phyloP scores from a whole-genome alignment of 2,113 vertebrate genomes.

The Macquaria ambigua region DNA sequence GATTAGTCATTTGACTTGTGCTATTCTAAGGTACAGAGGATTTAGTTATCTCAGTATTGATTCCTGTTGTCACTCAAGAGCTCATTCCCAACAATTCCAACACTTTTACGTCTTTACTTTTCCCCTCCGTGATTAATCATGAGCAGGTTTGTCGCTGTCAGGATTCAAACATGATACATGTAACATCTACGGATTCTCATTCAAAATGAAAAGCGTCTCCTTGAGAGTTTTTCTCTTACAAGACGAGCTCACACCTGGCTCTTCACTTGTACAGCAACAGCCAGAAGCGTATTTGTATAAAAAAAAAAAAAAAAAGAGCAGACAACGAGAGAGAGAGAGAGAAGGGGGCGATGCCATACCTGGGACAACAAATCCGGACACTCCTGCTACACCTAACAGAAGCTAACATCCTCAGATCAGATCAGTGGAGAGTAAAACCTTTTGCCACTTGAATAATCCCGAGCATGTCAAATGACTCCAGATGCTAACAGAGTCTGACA shows the following conservation, averaged over 20 bases:
- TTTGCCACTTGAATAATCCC: constrained; percentile 79
- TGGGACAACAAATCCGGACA: constrained; percentile 65
- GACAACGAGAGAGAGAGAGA: constrained; percentile 12
- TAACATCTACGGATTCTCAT: not conserved
- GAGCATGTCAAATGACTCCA: constrained; percentile 74
- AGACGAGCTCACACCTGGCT: constrained; percentile 44
- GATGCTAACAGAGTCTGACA: constrained; percentile 79
- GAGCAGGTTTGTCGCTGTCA: constrained; percentile 5
- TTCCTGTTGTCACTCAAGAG: constrained; percentile 55
- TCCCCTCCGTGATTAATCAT: constrained; percentile 11
- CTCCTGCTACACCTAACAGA: constrained; percentile 51
- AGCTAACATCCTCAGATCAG: constrained; percentile 62
- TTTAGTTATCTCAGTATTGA: constrained; percentile 63
- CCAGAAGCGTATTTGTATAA: constrained; percentile 30
- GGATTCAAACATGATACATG: not conserved
- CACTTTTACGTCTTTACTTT: constrained; percentile 30
- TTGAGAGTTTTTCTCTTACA: not conserved
- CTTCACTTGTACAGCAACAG: constrained; percentile 34
- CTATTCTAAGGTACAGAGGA: constrained; percentile 29
- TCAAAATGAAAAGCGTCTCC: constrained; percentile 33
- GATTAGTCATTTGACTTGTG: constrained; percentile 50
- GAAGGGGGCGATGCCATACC: constrained; percentile 49
- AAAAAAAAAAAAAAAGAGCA: constrained; percentile 30
- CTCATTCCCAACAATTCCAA: constrained; percentile 30
- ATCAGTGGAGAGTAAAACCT: constrained; percentile 76